These are phyloP conservation scores for Caenorhabditis remanei DNA, from an alignment of 1,140 invertebrate genomes.

Conservation along the genomic window DNA sequence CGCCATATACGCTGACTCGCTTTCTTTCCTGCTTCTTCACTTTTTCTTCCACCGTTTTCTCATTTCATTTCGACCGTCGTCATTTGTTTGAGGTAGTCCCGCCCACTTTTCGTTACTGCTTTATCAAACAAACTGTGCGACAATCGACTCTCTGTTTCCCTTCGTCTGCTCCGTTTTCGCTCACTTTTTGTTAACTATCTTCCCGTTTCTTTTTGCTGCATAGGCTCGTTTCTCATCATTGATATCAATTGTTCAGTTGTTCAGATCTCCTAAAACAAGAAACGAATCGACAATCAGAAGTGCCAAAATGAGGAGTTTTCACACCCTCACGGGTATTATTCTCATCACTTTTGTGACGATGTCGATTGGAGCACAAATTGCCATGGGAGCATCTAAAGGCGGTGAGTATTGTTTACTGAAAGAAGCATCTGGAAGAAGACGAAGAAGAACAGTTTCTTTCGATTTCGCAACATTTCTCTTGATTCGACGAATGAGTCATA, in stretches of 20 bases:
- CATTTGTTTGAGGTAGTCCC: neutral
- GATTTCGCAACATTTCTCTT: slow-evolving; percentile 10
- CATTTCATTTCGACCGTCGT: slow-evolving; percentile 14
- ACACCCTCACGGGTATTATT: slow-evolving; percentile 31
- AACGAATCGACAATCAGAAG: neutral
- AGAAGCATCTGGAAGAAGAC: neutral
- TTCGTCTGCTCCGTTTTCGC: slow-evolving; percentile 50
- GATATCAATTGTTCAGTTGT: neutral
- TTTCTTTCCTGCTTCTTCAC: neutral
- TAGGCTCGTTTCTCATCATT: neutral
- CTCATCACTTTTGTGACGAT: neutral
- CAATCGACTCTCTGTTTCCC: slow-evolving; percentile 27
- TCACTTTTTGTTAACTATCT: slow-evolving; percentile 30
- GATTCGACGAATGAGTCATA: slow-evolving; percentile 4
- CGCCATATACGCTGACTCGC: neutral
- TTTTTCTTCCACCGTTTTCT: neutral
- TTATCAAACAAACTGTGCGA: slow-evolving; percentile 46
- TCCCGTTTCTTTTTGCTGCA: neutral
- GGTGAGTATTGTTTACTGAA: neutral
- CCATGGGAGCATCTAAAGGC: neutral
- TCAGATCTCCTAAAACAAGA: neutral
- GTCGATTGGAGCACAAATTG: neutral
- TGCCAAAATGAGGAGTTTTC: slow-evolving; percentile 17
- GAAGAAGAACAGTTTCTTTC: neutral
- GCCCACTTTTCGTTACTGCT: slow-evolving; percentile 33